These are phyloP conservation scores for Cardiocondyla obscurior DNA, from an alignment of 1,140 invertebrate species.

Conservation along the genomic window DNA sequence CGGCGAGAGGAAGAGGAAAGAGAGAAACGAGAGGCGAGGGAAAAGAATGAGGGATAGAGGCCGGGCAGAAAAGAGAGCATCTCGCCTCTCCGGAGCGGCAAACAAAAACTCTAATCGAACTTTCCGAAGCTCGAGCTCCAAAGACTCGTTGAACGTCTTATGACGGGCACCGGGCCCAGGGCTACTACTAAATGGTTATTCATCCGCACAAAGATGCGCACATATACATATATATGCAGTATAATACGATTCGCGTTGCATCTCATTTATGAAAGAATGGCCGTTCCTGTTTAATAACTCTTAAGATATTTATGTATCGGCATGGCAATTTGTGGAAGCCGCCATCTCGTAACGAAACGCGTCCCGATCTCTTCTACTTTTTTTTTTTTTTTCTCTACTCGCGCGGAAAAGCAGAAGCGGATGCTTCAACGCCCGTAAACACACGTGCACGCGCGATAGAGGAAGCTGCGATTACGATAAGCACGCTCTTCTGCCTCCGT, in stretches of 20 bases:
- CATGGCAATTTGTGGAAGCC: conserved; percentile 54
- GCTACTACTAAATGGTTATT: conserved; percentile 63
- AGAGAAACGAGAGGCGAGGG: not conserved
- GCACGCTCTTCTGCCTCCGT: conserved; percentile 3
- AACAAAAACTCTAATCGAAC: conserved; percentile 78
- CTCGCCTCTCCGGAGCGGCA: conserved; percentile 57
- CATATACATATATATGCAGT: conserved; percentile 14
- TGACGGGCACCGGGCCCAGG: conserved; percentile 47
- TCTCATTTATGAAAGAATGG: conserved; percentile 72
- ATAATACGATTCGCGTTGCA: conserved; percentile 43
- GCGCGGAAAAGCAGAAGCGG: not conserved
- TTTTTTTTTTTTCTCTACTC: not conserved
- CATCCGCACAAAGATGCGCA: conserved; percentile 32
- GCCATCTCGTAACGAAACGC: conserved; percentile 47
- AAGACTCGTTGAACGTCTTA: conserved; percentile 64
- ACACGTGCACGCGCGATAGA: not conserved
- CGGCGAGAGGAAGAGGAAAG: not conserved
- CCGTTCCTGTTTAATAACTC: conserved; percentile 59
- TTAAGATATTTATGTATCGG: conserved; percentile 74
- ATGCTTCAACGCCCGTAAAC: conserved; percentile 1
- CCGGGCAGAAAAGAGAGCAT: conserved; percentile 23
- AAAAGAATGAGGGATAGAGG: conserved; percentile 8
- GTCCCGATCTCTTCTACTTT: conserved; percentile 24
- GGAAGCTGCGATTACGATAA: conserved; percentile 14
- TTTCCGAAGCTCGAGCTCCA: conserved; percentile 68